A percentile compares a stretch with the other conserved stretches of the same genome.
These are phyloP conservation scores for Morpho deidamia DNA, from an alignment of 2,888 invertebrate species.

Conservation along the genomic window DNA sequence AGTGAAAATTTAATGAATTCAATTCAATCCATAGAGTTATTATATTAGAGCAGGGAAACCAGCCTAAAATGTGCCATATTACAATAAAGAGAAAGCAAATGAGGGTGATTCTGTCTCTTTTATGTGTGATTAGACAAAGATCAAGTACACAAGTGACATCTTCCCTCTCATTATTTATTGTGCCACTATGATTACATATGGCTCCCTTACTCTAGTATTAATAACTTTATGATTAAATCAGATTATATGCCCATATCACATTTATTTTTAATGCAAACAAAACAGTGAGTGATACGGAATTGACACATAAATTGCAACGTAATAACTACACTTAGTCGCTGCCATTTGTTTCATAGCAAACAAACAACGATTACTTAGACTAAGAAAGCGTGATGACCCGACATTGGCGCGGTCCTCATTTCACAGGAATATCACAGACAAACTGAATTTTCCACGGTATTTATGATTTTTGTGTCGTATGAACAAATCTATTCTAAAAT, in stretches of 20 bases:
- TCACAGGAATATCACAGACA: slow-evolving; percentile 8
- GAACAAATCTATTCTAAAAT: too few species aligned
- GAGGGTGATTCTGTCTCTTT: too few species aligned
- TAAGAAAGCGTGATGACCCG: slow-evolving; percentile 54
- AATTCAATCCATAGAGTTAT: too few species aligned
- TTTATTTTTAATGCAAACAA: not conserved
- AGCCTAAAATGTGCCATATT: too few species aligned
- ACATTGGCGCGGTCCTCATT: slow-evolving; percentile 19
- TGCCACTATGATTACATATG: too few species aligned
- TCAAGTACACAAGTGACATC: too few species aligned
- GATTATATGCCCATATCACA: not conserved
- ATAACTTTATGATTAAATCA: not conserved
- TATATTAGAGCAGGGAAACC: too few species aligned
- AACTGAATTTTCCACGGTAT: slow-evolving; percentile 15
- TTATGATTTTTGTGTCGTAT: not conserved
- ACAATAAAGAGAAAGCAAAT: too few species aligned
- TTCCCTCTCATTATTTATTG: too few species aligned
- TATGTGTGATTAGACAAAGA: too few species aligned
- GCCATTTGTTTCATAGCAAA: slow-evolving; percentile 28
- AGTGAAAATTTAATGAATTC: too few species aligned
- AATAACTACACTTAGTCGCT: slow-evolving; percentile 36
- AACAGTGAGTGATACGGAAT: slow-evolving; percentile 24
- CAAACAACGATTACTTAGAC: slow-evolving; percentile 35
- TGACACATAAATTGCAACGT: slow-evolving; percentile 27
- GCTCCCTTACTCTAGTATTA: too few species aligned